Conservation (phyloP, 2,888 invertebrate genomes). For the Campoplex nolae region DNA sequence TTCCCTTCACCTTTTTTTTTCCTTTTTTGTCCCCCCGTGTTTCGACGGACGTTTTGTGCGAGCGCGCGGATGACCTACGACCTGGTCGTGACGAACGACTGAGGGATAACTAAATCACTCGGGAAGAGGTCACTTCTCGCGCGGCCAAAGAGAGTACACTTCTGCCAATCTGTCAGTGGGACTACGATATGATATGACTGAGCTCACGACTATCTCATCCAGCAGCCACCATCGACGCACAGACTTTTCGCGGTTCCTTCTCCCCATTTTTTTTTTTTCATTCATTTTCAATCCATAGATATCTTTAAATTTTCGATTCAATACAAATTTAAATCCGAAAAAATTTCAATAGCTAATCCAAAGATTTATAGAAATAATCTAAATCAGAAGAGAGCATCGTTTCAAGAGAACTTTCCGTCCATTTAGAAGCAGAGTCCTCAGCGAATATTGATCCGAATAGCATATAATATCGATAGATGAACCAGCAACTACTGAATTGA, state of each 20-base stretch:
- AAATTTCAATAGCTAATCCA: no score
- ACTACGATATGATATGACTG: slow-evolving; percentile 67
- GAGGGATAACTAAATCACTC: slow-evolving; percentile 82
- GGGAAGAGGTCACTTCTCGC: slow-evolving; percentile 81
- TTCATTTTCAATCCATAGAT: no score
- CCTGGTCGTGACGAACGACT: slow-evolving; percentile 79
- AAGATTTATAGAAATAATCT: no score
- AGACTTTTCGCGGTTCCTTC: slow-evolving; percentile 35
- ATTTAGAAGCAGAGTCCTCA: no score
- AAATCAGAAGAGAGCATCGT: no score
- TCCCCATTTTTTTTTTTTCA: not conserved
- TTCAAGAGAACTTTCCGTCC: no score
- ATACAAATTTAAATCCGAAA: no score
- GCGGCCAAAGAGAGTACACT: slow-evolving; percentile 73
- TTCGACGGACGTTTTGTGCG: slow-evolving; percentile 37
- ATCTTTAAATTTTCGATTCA: no score
- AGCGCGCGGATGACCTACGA: slow-evolving; percentile 71
- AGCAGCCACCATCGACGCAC: slow-evolving; percentile 67
- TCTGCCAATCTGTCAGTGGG: slow-evolving; percentile 81
- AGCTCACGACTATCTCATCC: slow-evolving; percentile 39
- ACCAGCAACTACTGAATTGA: no score
- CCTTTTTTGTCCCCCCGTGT: slow-evolving; percentile 35
- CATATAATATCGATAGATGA: no score
- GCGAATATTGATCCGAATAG: no score
- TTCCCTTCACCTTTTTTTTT: slow-evolving; percentile 16